phyloP scores from a whole-genome alignment of 2,113 vertebrate genomes.

The Barbus barbus region DNA sequence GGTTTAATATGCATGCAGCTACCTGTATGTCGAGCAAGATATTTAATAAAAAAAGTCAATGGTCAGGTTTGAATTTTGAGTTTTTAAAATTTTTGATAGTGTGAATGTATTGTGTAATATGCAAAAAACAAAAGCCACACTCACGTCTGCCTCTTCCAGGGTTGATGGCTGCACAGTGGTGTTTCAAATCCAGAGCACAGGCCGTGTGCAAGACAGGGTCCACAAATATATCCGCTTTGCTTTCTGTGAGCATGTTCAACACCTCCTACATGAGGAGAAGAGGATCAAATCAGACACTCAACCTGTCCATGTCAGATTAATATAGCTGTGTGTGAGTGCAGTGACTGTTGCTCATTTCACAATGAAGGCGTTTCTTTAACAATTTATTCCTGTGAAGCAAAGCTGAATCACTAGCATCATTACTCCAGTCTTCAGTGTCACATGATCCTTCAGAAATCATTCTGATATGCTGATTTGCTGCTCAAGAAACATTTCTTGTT shows the following conservation, averaged over 20 bases:
- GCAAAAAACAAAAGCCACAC: slow-evolving; percentile 57
- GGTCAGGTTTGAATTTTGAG: too few species aligned
- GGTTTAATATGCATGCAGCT: background rate
- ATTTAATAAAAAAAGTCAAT: too few species aligned
- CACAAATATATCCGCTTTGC: slow-evolving; percentile 98
- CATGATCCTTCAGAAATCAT: too few species aligned
- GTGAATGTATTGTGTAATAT: too few species aligned
- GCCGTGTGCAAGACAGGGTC: slow-evolving; percentile 97
- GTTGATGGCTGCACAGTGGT: slow-evolving; percentile 95
- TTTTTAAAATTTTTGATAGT: too few species aligned
- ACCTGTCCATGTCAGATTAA: background rate
- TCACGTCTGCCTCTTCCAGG: slow-evolving; percentile 93
- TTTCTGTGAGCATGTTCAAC: slow-evolving; percentile 96
- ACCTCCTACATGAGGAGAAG: slow-evolving; percentile 80
- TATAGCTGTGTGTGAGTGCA: background rate
- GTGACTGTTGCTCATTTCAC: background rate
- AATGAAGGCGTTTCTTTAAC: background rate
- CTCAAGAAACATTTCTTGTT: too few species aligned
- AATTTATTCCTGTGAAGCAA: too few species aligned
- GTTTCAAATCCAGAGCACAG: slow-evolving; percentile 96
- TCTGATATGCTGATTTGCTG: too few species aligned
- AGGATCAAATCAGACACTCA: background rate
- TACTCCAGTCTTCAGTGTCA: too few species aligned
- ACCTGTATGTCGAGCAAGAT: background rate
- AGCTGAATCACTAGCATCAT: too few species aligned